Evolutionary conservation across 2,888 invertebrate species (phyloP).

Genomic region (Dryobotodes eremita): DNA sequence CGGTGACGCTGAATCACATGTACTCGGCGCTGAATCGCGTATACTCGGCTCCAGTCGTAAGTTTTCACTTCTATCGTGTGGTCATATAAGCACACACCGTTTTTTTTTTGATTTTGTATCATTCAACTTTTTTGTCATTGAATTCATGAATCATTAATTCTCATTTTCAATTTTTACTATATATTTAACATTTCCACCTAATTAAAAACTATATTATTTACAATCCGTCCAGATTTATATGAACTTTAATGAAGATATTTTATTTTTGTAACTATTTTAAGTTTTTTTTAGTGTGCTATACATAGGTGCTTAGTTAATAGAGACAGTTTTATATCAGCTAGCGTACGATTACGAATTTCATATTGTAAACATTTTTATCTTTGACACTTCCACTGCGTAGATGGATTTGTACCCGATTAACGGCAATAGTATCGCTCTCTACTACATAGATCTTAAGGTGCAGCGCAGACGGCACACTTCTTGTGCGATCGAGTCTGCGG

Average conservation of each 20-base stretch:
- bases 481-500: too few species aligned
- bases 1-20: too few species aligned
- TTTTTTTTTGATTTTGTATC: neutral
- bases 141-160: neutral
- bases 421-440: neutral
- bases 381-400: constrained; percentile 17
- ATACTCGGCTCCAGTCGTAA: neutral
- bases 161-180: neutral
- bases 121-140: neutral
- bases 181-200: constrained; percentile 32
- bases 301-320: constrained; percentile 50
- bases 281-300: constrained; percentile 57
- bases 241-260: constrained; percentile 50
- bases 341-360: constrained; percentile 30
- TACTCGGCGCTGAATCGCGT: too few species aligned
- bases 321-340: constrained; percentile 33
- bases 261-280: constrained; percentile 58
- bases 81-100: neutral
- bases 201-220: constrained; percentile 38
- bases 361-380: constrained; percentile 10
- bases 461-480: too few species aligned
- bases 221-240: constrained; percentile 65
- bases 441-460: neutral
- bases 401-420: neutral
- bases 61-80: neutral